Conservation (phyloP, 2,888 invertebrate species). For the Pristionchus mayeri region DNA sequence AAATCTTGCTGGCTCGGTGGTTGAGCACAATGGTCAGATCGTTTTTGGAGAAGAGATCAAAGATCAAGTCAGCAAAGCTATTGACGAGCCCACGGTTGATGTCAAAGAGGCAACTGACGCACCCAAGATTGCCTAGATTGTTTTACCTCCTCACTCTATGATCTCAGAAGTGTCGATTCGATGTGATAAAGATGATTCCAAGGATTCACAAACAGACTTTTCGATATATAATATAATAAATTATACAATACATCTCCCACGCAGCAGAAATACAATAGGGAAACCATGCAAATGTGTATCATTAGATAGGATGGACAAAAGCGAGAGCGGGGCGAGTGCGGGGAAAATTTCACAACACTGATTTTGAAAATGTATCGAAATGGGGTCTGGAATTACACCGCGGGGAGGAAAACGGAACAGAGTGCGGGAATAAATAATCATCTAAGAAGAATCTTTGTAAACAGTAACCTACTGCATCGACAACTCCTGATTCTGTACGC, state of each 20-base stretch:
- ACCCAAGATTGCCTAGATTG: background rate
- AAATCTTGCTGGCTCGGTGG: background rate
- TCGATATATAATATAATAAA: slow-evolving; percentile 40
- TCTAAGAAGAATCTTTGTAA: slow-evolving; percentile 25
- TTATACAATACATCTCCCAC: slow-evolving; percentile 34
- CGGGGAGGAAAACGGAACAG: slow-evolving; percentile 16
- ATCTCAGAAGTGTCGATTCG: background rate
- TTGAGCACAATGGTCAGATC: slow-evolving; percentile 43
- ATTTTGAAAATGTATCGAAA: slow-evolving; percentile 41
- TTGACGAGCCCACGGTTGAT: background rate
- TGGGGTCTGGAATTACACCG: slow-evolving; percentile 35
- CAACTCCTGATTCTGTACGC: too few species aligned
- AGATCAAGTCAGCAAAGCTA: slow-evolving; percentile 1
- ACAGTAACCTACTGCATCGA: background rate
- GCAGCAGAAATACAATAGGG: slow-evolving; percentile 39
- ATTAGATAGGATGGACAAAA: background rate
- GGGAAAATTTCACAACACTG: slow-evolving; percentile 32
- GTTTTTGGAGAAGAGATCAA: slow-evolving; percentile 23
- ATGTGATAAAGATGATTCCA: background rate
- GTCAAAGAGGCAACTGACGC: background rate
- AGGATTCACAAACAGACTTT: background rate
- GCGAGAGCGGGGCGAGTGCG: background rate
- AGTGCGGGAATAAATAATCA: slow-evolving; percentile 17
- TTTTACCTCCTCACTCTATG: too few species aligned
- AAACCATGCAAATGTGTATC: slow-evolving; percentile 42